These are phyloP conservation scores for Leucophenga maculata DNA, from an alignment of 2,888 invertebrate species.

Conservation along the genomic window DNA sequence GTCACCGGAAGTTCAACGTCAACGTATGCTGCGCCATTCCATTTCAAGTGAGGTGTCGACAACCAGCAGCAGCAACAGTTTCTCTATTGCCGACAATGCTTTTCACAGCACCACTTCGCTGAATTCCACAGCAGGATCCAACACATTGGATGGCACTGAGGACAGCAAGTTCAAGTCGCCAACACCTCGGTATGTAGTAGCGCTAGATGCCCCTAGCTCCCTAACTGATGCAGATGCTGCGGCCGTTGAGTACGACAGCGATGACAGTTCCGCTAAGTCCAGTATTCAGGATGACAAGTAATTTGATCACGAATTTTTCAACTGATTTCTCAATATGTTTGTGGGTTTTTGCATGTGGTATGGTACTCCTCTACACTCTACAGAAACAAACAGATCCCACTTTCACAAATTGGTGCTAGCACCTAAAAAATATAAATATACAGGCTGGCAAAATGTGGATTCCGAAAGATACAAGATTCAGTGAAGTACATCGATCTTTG, in stretches of 20 bases:
- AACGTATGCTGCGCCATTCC: slow-evolving; percentile 53
- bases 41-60: slow-evolving; percentile 64
- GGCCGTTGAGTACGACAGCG: slow-evolving; percentile 19
- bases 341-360: not conserved
- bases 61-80: slow-evolving; percentile 46
- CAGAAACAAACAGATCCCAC: no score
- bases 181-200: slow-evolving; percentile 70
- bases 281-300: slow-evolving; percentile 57
- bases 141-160: slow-evolving; percentile 49
- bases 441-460: no score
- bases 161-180: slow-evolving; percentile 69
- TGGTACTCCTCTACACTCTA: no score
- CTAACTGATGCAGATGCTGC: not conserved
- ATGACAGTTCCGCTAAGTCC: slow-evolving; percentile 37
- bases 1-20: slow-evolving; percentile 39
- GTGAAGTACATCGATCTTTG: no score
- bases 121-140: slow-evolving; percentile 57
- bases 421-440: no score
- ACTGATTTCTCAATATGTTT: not conserved
- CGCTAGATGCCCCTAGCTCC: not conserved
- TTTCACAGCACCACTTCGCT: slow-evolving; percentile 48
- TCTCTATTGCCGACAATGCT: slow-evolving; percentile 37
- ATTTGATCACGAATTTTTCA: slow-evolving; percentile 40
- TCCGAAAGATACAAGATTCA: no score
- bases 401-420: no score